Conservation (phyloP, 1,140 invertebrate genomes). For the Parapsyche elsis region DNA sequence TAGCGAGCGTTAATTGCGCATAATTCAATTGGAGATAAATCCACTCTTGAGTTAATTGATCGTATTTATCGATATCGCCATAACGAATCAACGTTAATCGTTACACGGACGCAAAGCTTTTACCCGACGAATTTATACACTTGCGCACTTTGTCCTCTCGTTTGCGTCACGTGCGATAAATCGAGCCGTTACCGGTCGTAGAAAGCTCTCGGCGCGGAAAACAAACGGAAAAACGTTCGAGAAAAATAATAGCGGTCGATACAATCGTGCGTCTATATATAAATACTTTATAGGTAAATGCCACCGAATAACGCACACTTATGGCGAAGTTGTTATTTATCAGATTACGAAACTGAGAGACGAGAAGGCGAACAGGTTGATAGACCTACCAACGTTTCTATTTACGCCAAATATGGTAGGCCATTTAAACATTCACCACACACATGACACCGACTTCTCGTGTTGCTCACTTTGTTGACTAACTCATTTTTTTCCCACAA, state of each 20-base stretch:
- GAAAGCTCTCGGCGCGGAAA: too few relatives aligned
- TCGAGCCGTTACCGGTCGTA: too few relatives aligned
- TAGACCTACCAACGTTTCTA: constrained; percentile 50
- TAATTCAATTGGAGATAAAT: background rate
- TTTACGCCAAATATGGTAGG: constrained; percentile 50
- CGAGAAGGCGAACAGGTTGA: constrained; percentile 48
- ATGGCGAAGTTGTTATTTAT: constrained; percentile 19
- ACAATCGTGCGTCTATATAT: too few relatives aligned
- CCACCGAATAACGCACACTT: constrained; percentile 15
- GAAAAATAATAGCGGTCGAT: too few relatives aligned
- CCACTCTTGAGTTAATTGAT: background rate
- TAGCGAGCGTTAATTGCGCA: background rate
- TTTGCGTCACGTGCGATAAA: too few relatives aligned
- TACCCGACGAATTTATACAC: background rate
- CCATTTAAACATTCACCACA: constrained; percentile 51
- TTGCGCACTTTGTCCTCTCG: too few relatives aligned
- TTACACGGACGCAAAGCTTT: background rate
- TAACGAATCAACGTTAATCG: constrained; percentile 8
- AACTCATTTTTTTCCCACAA: background rate
- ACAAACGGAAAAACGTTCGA: too few relatives aligned
- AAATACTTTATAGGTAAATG: background rate
- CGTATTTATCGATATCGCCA: background rate
- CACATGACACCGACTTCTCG: constrained; percentile 27
- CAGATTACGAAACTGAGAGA: constrained; percentile 33
- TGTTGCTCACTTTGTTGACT: constrained; percentile 12